Evolutionary conservation across 2,113 vertebrate genomes (phyloP).

Genomic region (Anthoscopus minutus): DNA sequence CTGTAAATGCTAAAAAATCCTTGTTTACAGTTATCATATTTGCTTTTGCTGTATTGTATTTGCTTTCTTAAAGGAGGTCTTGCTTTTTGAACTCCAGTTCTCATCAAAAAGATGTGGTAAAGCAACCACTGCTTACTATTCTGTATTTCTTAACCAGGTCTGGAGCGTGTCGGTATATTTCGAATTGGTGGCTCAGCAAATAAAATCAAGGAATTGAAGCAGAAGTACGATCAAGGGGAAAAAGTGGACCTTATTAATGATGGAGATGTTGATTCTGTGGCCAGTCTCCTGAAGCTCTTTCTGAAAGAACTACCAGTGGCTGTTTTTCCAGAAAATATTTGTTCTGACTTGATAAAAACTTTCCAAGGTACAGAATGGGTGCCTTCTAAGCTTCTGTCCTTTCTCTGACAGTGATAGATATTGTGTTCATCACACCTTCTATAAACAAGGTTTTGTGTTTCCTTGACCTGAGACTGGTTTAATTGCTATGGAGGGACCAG

Average conservation of each 20-base stretch:
- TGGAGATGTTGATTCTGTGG: conserved; percentile 74
- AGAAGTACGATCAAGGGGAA: conserved; percentile 71
- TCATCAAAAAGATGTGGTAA: background rate
- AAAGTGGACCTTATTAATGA: conserved; percentile 68
- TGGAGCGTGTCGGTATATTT: conserved; percentile 74
- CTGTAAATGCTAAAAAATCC: background rate
- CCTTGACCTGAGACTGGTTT: background rate
- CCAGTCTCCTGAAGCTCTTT: conserved; percentile 80
- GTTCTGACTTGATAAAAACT: conserved; percentile 50
- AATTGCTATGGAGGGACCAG: background rate
- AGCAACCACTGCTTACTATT: background rate
- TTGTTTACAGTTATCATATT: background rate
- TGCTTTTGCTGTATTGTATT: no score
- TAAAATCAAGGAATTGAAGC: conserved; percentile 66
- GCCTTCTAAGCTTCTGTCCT: background rate
- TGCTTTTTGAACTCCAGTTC: background rate
- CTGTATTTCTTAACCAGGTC: conserved; percentile 49
- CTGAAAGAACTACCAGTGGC: conserved; percentile 77
- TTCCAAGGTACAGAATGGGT: conserved; percentile 59
- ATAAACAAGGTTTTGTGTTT: background rate
- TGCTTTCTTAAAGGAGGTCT: background rate
- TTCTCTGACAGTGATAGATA: background rate
- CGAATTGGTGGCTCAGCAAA: conserved; percentile 70
- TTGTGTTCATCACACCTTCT: background rate
- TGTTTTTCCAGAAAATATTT: conserved; percentile 68